phyloP scores from a whole-genome alignment of 2,113 vertebrate species.

The Sialia sialis region DNA sequence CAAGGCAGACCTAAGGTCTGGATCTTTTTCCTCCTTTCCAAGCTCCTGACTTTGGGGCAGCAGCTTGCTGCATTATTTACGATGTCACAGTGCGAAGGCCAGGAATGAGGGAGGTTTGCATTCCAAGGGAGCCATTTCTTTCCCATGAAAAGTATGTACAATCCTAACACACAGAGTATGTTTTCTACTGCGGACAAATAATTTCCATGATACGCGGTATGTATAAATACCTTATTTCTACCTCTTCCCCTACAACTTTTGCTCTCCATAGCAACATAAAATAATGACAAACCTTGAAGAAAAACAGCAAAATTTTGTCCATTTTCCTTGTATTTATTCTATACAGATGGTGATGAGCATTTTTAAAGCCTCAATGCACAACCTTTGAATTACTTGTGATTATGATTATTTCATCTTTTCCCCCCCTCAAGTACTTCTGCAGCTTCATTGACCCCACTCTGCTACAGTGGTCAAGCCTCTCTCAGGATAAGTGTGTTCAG shows the following conservation, averaged over 20 bases:
- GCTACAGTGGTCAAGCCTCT: neutral
- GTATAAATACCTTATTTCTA: neutral
- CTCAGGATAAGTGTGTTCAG: neutral
- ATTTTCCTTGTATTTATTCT: neutral
- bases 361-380: neutral
- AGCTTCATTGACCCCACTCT: neutral
- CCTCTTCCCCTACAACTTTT: neutral
- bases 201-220: neutral
- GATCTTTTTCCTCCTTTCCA: neutral
- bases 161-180: neutral
- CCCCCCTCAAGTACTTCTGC: neutral
- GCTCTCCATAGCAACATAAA: neutral
- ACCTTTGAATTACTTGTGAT: neutral
- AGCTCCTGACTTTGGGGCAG: neutral
- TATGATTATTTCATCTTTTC: neutral
- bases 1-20: neutral
- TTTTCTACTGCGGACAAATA: neutral
- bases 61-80: slow-evolving; percentile 28
- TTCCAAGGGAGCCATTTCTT: slow-evolving; percentile 20
- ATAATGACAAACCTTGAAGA: neutral
- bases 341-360: neutral
- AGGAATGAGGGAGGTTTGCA: slow-evolving; percentile 12
- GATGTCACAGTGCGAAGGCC: neutral
- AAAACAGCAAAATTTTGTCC: neutral
- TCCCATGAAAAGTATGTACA: slow-evolving; percentile 18